Base-by-base conservation (phyloP, 2,113 vertebrate genomes). In the Diadophis punctatus region DNA sequence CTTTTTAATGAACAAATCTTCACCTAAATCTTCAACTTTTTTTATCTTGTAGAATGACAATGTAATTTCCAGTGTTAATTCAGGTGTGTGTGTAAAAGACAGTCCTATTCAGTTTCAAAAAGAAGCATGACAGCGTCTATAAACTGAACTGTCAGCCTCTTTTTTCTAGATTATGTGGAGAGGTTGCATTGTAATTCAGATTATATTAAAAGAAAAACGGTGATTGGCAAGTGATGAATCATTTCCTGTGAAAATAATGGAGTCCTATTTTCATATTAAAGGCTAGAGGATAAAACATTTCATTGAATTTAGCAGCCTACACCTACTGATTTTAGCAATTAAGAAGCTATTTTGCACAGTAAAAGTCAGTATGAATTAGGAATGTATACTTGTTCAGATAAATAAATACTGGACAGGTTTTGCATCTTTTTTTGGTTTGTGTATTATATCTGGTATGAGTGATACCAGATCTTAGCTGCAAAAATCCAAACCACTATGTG, bases 171-270 rank as follows among this genome's bases (percentile, higher is more conserved):
- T 89, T 95, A 48, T 94, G 89, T 68, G 12, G 14, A 34, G 4
- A 5, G 85, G 56, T 91, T 43, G 94, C 91, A 92, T 10, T 94
- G 60, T 95, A 30, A 80, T 80, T 80, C 74, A 80, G 74, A 80
- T 43, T 43, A 80, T 80, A 80, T 43, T 80, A 49, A 30, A 90
- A 92, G 46, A 92, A 86, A 90, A 95, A 92, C 80, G 87, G 92
- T 95, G 93, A 91, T 60, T 94, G 96, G 91, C 92, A 95, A 91
- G 91, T 95, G 94, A 88, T 95, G 92, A 63, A 90, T 55, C 63
- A 91, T 95, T 97, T 95, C 55, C 91, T 94, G 96, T 95, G 94
- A 95, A 96, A n/a, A 96, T 95, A 94, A 88, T 18, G 39, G 88
- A 95, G 93, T 20, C 68, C n/a, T 93, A 93, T 95, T 96, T 95